Evolutionary conservation across 2,888 invertebrate genomes (phyloP), one percentile per base, ranked within the genome.

Genomic region (Chydorus sphaericus): DNA sequence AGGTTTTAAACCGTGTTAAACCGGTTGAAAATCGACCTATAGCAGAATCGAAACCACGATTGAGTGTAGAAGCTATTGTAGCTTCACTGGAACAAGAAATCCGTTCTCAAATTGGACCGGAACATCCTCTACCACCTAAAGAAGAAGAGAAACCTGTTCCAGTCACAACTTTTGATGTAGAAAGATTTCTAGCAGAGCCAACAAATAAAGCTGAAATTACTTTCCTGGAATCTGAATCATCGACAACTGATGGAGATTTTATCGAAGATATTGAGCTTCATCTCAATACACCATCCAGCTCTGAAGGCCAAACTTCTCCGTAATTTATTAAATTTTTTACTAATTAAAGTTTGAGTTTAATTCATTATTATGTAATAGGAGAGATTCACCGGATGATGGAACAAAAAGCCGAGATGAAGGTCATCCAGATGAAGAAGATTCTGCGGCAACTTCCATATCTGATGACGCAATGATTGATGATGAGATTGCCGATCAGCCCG

Each of bases 401-500:
- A n/a, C n/a, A n/a, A n/a, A 36, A 20, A 52, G 52, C 18, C 30
- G 50, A 50, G 50, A 29, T n/a, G 50, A 29, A 50, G 29, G 50
- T 16, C 50, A 31, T 31, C 29, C 18, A 11, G 50, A 50, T 14
- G 50, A 50, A 10, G 50, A 50, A 50, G 50, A 50, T 18, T 50
- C 50, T 29, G 16, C 29, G 10, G 36, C 52, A 10, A 52, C 31
- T 31, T 52, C 52, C 36, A 31, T 52, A 16, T 52, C 52, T n/a
- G n/a, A n/a, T n/a, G 52, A 52, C 37, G 52, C 52, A 6, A 31
- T 52, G 26, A 52, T 52, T 14, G 52, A 52, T 18, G 52, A 52
- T 36, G 52, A 52, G 31, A 52, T 52, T 37, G 52, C 52, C 23
- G 52, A 52, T 37, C 52, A 52, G 20, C 52, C 52, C 11, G 52